phyloP scores from a whole-genome alignment of 37 sponge, comb jelly and placozoan species.

The Theonella swinhoei region DNA sequence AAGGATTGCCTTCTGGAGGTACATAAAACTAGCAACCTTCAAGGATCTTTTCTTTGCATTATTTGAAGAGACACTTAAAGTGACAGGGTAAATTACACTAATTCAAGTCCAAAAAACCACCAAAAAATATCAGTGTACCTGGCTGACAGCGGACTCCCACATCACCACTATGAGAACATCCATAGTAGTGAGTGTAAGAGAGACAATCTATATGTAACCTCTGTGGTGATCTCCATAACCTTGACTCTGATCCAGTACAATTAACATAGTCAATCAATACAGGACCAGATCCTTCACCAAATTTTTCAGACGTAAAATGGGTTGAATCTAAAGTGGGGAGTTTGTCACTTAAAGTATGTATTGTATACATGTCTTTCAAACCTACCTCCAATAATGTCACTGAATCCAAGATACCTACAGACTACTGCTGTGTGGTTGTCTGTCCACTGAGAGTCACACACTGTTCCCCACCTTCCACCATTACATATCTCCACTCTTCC shows the following conservation, averaged over 20 bases:
- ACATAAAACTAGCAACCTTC: too few relatives aligned
- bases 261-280: not conserved
- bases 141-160: not conserved
- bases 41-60: too few relatives aligned
- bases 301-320: not conserved
- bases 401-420: not conserved
- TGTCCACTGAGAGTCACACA: not conserved
- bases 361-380: not conserved
- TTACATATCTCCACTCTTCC: not conserved
- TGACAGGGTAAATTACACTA: too few relatives aligned
- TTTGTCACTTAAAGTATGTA: not conserved
- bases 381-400: not conserved
- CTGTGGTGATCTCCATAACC: not conserved
- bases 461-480: not conserved
- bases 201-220: too few relatives aligned
- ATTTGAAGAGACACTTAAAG: too few relatives aligned
- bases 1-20: too few relatives aligned
- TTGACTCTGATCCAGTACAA: not conserved
- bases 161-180: not conserved
- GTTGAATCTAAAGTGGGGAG: not conserved
- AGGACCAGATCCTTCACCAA: not conserved
- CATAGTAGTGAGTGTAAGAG: not conserved
- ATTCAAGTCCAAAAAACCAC: too few relatives aligned
- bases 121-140: too few relatives aligned
- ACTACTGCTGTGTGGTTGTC: not conserved